A percentile compares a stretch with the other conserved stretches of the same genome.
Conservation (phyloP, 92 coral and sea anemone species). For the Isaurus tuberculatus region DNA sequence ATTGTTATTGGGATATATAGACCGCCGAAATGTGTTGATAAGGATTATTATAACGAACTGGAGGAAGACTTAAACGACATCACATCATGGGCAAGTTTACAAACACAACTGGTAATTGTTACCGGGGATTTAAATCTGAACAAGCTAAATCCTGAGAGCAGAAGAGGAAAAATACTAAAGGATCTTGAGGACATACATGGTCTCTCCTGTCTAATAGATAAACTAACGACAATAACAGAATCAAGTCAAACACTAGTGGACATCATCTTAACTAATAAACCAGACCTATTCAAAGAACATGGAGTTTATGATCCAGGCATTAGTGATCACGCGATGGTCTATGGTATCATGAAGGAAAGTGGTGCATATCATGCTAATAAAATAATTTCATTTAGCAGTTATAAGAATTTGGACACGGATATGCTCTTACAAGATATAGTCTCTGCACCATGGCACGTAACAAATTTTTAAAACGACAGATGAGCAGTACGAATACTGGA, state of each 20-base stretch:
- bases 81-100: neutral
- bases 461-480: constrained; percentile 17
- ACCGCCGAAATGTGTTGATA: neutral
- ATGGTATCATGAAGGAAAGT: neutral
- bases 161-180: neutral
- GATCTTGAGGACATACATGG: neutral
- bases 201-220: neutral
- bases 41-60: neutral
- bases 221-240: neutral
- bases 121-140: neutral
- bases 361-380: constrained; percentile 2
- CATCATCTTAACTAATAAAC: constrained; percentile 42
- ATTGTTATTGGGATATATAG: constrained; percentile 48
- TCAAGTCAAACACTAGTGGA: neutral
- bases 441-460: constrained; percentile 48
- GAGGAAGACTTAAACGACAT: neutral
- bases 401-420: constrained; percentile 1
- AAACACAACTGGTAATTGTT: neutral
- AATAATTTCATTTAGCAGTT: constrained; percentile 28
- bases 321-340: neutral
- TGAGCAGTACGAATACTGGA: constrained; percentile 36
- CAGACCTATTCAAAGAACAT: constrained; percentile 15
- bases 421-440: neutral
- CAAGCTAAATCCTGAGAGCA: neutral
- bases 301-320: neutral